phyloP scores from a whole-genome alignment of 1,140 invertebrate genomes.

The Idris sp. region DNA sequence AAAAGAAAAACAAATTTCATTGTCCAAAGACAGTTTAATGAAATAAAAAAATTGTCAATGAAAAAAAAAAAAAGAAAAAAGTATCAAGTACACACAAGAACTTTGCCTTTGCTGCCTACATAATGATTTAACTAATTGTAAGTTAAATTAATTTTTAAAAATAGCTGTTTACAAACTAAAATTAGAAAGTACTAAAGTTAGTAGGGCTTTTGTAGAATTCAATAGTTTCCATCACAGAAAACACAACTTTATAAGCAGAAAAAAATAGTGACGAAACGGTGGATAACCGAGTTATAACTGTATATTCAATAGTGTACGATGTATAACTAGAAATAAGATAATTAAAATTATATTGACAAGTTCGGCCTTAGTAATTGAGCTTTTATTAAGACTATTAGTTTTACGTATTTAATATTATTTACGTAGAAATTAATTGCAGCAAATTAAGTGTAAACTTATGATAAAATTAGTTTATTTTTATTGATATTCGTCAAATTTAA shows the following conservation, averaged over 20 bases:
- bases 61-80: no score
- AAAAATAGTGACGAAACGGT: constrained; percentile 9
- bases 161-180: constrained; percentile 23
- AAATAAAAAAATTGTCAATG: no score
- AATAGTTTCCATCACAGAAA: constrained; percentile 12
- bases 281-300: constrained; percentile 21
- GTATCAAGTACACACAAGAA: constrained; percentile 10
- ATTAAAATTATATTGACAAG: constrained; percentile 30
- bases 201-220: constrained; percentile 22
- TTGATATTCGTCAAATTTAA: no score
- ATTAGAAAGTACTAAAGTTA: constrained; percentile 44
- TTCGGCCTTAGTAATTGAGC: constrained; percentile 43
- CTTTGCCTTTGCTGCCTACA: constrained; percentile 23
- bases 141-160: constrained; percentile 34
- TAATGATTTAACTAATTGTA: constrained; percentile 39
- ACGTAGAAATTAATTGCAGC: constrained; percentile 2
- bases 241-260: constrained; percentile 1
- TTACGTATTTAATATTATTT: constrained; percentile 23
- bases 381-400: constrained; percentile 27
- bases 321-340: constrained; percentile 18
- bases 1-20: no score
- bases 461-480: no score
- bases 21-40: no score
- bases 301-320: constrained; percentile 13
- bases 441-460: no score